These are phyloP conservation scores for Leptinotarsa rubiginosa DNA, from an alignment of 2,888 invertebrate species.

Conservation along the genomic window DNA sequence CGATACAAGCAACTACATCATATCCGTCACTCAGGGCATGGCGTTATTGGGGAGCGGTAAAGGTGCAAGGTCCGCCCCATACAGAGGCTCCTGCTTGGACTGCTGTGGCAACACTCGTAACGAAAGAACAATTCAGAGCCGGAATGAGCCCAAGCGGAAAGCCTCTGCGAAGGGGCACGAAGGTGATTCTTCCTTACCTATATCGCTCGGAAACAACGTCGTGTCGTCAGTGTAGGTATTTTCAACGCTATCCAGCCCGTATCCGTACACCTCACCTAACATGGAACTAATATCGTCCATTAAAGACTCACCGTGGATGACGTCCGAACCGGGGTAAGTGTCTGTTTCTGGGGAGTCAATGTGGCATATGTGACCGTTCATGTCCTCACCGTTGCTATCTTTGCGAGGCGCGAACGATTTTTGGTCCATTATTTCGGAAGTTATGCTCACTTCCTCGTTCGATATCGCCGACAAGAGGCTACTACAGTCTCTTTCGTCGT, in stretches of 20 bases:
- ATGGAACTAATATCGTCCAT: constrained; percentile 84
- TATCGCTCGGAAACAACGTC: constrained; percentile 73
- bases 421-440: constrained; percentile 74
- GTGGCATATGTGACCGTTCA: constrained; percentile 75
- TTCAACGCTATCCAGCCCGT: constrained; percentile 71
- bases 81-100: constrained; percentile 25
- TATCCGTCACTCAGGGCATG: constrained; percentile 43
- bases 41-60: constrained; percentile 50
- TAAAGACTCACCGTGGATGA: constrained; percentile 81
- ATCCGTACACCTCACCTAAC: constrained; percentile 77
- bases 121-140: background rate
- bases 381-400: constrained; percentile 67
- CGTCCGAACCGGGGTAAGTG: constrained; percentile 77
- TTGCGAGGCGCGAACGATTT: constrained; percentile 65
- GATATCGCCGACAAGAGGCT: constrained; percentile 75
- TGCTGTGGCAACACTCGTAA: background rate
- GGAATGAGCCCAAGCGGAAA: constrained; percentile 22
- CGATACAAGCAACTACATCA: constrained; percentile 7
- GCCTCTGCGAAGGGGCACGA: constrained; percentile 28
- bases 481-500: constrained; percentile 71
- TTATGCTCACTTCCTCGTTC: constrained; percentile 79
- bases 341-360: constrained; percentile 90
- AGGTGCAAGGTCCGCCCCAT: constrained; percentile 35
- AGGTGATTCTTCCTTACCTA: constrained; percentile 48
- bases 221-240: constrained; percentile 79